A percentile compares a stretch with the other conserved stretches of the same genome.
Conservation (phyloP, 2,888 invertebrate genomes). For the Leptinotarsa rubiginosa region DNA sequence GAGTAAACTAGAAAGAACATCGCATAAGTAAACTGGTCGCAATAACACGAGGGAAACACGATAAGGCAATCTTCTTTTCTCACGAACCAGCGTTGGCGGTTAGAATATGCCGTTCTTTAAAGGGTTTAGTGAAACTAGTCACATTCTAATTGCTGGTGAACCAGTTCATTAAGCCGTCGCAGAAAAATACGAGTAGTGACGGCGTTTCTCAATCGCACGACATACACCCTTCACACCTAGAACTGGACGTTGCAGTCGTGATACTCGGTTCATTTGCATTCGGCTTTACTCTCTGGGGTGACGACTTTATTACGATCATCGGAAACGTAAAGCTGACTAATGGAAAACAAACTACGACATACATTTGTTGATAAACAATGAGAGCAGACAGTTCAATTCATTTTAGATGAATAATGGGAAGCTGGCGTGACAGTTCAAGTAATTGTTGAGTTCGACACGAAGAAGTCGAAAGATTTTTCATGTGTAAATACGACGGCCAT, state of each 20-base stretch:
- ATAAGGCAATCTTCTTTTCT: conserved; percentile 60
- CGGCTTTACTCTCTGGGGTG: conserved; percentile 31
- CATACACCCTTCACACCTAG: conserved; percentile 48
- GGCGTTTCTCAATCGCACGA: conserved; percentile 46
- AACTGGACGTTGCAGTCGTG: conserved; percentile 36
- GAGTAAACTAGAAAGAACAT: conserved; percentile 56
- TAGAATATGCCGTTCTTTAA: conserved; percentile 38
- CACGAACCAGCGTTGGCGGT: conserved; percentile 56
- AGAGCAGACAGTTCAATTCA: too few species aligned
- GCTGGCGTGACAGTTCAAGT: too few species aligned
- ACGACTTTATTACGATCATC: conserved; percentile 38
- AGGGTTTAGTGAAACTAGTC: background rate
- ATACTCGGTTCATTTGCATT: conserved; percentile 51
- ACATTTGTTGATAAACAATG: too few species aligned
- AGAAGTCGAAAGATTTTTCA: too few species aligned
- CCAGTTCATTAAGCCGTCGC: conserved; percentile 55
- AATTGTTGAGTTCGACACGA: too few species aligned
- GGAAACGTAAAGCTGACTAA: conserved; percentile 21
- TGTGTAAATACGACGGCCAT: too few species aligned
- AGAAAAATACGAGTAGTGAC: conserved; percentile 50
- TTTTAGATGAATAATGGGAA: too few species aligned
- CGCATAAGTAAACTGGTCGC: conserved; percentile 59
- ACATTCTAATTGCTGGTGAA: conserved; percentile 43
- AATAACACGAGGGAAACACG: conserved; percentile 60
- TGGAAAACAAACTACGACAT: background rate